Percentiles rank a stretch among this genome's conserved stretches.
Evolutionary conservation across 1,140 invertebrate species (phyloP).

Genomic region (Drosophila arawakana): DNA sequence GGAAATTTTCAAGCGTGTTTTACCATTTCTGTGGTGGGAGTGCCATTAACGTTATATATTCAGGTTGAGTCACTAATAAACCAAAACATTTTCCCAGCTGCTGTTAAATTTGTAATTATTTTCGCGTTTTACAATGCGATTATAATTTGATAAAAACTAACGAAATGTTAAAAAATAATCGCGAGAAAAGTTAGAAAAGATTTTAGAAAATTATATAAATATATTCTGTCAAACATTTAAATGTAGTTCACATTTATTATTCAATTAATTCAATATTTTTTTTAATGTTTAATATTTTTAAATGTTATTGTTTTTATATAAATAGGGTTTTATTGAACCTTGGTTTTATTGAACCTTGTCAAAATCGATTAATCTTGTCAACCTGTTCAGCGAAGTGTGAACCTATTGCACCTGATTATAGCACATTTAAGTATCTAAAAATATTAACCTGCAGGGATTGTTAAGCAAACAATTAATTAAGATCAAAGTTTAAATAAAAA

Average conservation of each 20-base stretch:
- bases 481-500: background rate
- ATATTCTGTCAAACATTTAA: background rate
- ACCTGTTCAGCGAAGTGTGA: background rate
- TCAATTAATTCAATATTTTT: background rate
- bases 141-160: background rate
- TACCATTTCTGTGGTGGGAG: background rate
- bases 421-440: background rate
- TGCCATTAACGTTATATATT: constrained; percentile 1
- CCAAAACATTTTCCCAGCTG: background rate
- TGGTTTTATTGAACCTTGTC: too few species aligned
- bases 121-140: background rate
- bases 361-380: background rate
- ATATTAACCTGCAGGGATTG: too few species aligned
- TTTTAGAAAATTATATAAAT: too few species aligned
- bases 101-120: background rate
- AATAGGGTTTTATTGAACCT: background rate
- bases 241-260: background rate
- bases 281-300: too few species aligned
- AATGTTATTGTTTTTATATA: too few species aligned
- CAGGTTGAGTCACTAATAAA: background rate
- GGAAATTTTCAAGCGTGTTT: constrained; percentile 7
- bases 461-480: too few species aligned
- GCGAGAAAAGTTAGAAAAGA: background rate
- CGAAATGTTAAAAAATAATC: background rate
- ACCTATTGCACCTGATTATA: background rate